A percentile compares a stretch with the other conserved stretches of the same genome.
phyloP scores from a whole-genome alignment of 2,888 invertebrate species.

The Acleris laterana region DNA sequence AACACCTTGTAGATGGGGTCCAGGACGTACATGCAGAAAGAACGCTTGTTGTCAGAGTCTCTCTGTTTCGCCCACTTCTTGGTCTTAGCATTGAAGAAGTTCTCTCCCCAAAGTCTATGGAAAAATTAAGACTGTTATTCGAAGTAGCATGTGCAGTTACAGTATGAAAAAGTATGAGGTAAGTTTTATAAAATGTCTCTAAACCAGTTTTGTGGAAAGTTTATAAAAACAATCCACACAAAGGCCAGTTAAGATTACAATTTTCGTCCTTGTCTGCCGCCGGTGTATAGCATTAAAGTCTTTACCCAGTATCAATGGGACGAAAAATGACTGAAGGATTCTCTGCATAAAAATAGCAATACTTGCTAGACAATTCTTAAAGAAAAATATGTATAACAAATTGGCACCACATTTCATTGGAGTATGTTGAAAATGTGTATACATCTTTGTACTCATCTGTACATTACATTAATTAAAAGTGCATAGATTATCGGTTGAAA shows the following conservation, averaged over 20 bases:
- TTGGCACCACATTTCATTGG: too few species aligned
- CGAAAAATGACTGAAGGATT: slow-evolving; percentile 40
- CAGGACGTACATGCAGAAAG: slow-evolving; percentile 99
- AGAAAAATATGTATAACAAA: too few species aligned
- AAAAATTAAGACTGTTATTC: not conserved
- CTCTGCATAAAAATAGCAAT: too few species aligned
- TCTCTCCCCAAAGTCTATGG: slow-evolving; percentile 96
- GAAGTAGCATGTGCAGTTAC: not conserved
- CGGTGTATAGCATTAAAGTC: slow-evolving; percentile 65
- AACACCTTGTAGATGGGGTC: slow-evolving; percentile 99
- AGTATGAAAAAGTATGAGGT: not conserved
- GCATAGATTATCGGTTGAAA: too few species aligned
- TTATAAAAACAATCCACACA: slow-evolving; percentile 54
- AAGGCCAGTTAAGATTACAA: slow-evolving; percentile 55
- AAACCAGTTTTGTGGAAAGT: slow-evolving; percentile 57
- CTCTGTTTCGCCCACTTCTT: slow-evolving; percentile 99
- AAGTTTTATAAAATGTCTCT: slow-evolving; percentile 52
- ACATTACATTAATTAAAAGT: too few species aligned
- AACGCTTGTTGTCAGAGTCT: slow-evolving; percentile 96
- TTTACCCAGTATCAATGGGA: slow-evolving; percentile 79
- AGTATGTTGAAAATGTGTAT: too few species aligned
- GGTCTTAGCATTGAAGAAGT: slow-evolving; percentile 98
- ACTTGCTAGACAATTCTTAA: too few species aligned
- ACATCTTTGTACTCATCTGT: too few species aligned
- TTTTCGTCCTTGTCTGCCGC: slow-evolving; percentile 80